Base-by-base conservation (phyloP, 2,113 vertebrate genomes). In the Gymnorhina tibicen region DNA sequence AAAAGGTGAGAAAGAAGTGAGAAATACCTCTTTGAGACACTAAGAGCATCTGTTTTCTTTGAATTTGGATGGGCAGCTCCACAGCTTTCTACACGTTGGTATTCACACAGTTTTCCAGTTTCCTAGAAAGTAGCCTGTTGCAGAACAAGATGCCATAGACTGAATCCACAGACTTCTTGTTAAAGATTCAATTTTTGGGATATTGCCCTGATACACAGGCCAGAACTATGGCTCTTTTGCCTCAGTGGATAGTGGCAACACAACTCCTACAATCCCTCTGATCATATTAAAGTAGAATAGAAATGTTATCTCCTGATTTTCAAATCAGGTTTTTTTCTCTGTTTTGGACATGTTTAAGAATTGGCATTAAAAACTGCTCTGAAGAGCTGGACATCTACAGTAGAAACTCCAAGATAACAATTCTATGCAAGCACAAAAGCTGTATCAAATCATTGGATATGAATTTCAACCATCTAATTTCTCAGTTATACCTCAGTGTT, bases 351-450 rank as follows among this genome's bases (percentile, higher is more conserved):
- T 32, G 11, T 35, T 66, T 80, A 56, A 78, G 49, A 64, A 39
- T 19, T 53, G 1, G 35, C n/a, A 64, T 74, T 59, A 74, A 64
- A 69, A 87, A 85, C 11, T 42, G 9, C 56, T 39, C 39, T 59
- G 30, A 59, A 55, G 28, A 35, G 35, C 18, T 14, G 16, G 26
- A 53, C 5, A 44, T 74, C 49, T 55, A 18, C n/a, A 49, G 44
- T 26, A 79, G 20, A 44, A 3, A 2, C 10, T 83, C 27, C 52
- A n/a, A 55, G 9, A n/a, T 27, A 75, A 50, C 0, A 0, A n/a
- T 30, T 78, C 55, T 58, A 9, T 49, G 15, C 21, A 64, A 74
- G 35, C 11, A 42, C 0, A 3, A 63, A 67, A 89, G 10, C 11
- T 47, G 18, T 42, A 69, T 10, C 32, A 39, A 49, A 35, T 37